Conservation (phyloP, 1,140 invertebrate species). For the Archegozetes longisetosus region DNA sequence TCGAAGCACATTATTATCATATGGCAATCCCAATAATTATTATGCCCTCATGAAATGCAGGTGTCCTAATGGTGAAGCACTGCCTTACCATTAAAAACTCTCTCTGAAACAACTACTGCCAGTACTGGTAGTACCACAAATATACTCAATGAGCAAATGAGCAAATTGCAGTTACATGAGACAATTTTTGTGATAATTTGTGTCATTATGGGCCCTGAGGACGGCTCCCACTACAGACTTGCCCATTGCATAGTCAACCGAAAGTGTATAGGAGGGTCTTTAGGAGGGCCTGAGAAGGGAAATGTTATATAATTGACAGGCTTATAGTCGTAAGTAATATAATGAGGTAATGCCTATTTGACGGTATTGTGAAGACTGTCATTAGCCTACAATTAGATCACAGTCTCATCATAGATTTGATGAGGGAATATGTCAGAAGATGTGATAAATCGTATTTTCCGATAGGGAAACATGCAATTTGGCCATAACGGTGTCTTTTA, state of each 20-base stretch:
- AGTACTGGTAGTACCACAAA: neutral
- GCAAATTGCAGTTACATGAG: neutral
- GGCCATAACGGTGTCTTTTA: neutral
- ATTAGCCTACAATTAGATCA: neutral
- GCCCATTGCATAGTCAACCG: neutral
- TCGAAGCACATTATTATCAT: neutral
- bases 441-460: neutral
- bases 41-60: neutral
- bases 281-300: neutral
- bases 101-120: neutral
- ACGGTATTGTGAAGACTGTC: neutral
- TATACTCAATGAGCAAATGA: neutral
- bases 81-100: neutral
- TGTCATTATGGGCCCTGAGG: neutral
- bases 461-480: neutral
- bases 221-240: neutral
- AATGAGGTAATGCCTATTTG: neutral
- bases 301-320: neutral
- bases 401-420: neutral
- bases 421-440: neutral
- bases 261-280: neutral
- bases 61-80: neutral
- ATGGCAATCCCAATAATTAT: neutral
- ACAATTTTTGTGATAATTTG: neutral
- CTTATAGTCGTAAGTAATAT: neutral